Conservation (phyloP, 2,797 vertebrate species). For the Dendrocincla tyrannina region DNA sequence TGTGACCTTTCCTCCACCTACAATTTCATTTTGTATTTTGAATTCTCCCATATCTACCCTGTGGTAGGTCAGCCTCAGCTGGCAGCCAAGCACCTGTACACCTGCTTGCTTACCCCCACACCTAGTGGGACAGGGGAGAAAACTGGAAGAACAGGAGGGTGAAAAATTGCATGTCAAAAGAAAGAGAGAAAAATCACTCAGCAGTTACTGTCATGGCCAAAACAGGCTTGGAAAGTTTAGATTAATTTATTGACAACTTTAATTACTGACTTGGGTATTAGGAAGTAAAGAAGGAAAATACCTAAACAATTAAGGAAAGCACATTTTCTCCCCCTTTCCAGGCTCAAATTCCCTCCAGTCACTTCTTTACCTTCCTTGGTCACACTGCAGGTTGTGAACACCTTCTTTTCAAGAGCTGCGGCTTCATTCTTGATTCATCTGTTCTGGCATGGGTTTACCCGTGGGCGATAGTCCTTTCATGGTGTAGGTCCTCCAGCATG, state of each 20-base stretch:
- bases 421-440: not conserved
- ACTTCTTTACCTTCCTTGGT: not conserved
- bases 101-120: not conserved
- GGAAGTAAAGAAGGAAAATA: not conserved
- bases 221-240: not conserved
- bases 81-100: not conserved
- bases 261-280: not conserved
- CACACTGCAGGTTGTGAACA: not conserved
- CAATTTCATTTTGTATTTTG: not conserved
- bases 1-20: not conserved
- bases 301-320: not conserved
- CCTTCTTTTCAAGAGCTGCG: not conserved
- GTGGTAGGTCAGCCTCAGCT: not conserved
- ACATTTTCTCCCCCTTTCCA: not conserved
- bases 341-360: not conserved
- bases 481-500: fast-evolving
- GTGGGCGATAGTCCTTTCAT: not conserved
- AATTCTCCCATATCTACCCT: not conserved
- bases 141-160: not conserved
- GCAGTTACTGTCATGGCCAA: not conserved
- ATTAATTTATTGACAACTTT: not conserved
- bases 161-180: not conserved
- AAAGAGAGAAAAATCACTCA: not conserved
- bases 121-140: not conserved
- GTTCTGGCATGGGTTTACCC: not conserved